Conservation (phyloP, 2,113 vertebrate genomes). For the Dromaius novaehollandiae region DNA sequence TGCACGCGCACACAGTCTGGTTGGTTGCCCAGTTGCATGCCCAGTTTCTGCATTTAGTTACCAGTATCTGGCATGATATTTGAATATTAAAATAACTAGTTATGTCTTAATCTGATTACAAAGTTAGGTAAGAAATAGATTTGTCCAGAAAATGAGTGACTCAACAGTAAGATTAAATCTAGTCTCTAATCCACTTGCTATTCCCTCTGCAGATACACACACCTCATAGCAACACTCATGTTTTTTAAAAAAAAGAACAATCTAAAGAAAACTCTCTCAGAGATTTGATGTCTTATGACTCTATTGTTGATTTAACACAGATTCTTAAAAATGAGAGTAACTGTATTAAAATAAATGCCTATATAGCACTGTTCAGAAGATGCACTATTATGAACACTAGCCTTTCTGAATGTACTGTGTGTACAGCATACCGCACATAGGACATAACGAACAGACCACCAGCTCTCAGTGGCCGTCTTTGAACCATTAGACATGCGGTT, state of each 20-base stretch:
- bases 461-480: not conserved
- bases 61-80: not conserved
- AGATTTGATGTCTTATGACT: not conserved
- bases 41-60: not conserved
- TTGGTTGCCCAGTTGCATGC: not conserved
- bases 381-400: not conserved
- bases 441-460: not conserved
- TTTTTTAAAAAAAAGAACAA: not conserved
- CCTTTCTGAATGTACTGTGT: not conserved
- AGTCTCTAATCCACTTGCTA: not conserved
- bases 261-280: not conserved
- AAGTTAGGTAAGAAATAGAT: not conserved
- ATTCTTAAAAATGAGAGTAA: not conserved
- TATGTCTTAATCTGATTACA: not conserved
- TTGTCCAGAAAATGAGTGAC: not conserved
- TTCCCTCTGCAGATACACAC: not conserved
- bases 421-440: not conserved
- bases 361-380: not conserved
- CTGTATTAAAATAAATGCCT: slow-evolving; percentile 35
- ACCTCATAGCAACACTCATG: not conserved
- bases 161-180: not conserved
- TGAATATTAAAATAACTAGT: not conserved
- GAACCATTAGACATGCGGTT: not conserved
- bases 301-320: not conserved
- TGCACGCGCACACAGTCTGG: not conserved